Percentiles rank a stretch among this genome's conserved stretches.
These are phyloP conservation scores for Scolopax bukidnonensis DNA, from an alignment of 2,797 vertebrate species.

Conservation along the genomic window DNA sequence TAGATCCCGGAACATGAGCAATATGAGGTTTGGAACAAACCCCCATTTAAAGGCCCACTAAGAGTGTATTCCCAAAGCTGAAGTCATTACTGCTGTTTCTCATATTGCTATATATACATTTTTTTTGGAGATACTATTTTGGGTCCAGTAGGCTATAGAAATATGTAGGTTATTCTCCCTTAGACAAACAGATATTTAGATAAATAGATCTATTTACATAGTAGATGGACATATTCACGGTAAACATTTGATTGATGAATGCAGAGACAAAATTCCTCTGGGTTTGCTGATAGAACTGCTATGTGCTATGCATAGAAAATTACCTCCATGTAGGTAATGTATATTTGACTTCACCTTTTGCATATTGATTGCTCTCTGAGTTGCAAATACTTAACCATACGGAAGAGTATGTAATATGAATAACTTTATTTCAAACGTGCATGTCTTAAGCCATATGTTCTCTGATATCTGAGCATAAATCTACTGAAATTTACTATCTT, in stretches of 20 bases:
- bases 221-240: neutral
- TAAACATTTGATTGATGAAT: neutral
- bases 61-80: neutral
- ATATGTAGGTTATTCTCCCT: neutral
- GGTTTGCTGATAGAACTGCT: neutral
- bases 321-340: neutral
- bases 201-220: neutral
- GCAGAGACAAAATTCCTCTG: neutral
- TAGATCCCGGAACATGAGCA: neutral
- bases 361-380: neutral
- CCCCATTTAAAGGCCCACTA: neutral
- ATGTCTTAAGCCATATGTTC: conserved; percentile 41
- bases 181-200: neutral
- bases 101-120: rapidly evolving
- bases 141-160: neutral
- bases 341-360: conserved; percentile 42
- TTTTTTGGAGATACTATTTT: neutral
- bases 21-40: neutral
- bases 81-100: neutral
- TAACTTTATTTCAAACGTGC: conserved; percentile 21
- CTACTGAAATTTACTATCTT: neutral
- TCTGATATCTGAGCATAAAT: neutral
- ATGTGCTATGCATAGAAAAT: neutral
- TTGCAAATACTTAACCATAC: conserved; percentile 6
- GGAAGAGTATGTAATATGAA: neutral